These are phyloP conservation scores for Drosophila micromelanica DNA, from an alignment of 1,140 invertebrate species.

Conservation along the genomic window DNA sequence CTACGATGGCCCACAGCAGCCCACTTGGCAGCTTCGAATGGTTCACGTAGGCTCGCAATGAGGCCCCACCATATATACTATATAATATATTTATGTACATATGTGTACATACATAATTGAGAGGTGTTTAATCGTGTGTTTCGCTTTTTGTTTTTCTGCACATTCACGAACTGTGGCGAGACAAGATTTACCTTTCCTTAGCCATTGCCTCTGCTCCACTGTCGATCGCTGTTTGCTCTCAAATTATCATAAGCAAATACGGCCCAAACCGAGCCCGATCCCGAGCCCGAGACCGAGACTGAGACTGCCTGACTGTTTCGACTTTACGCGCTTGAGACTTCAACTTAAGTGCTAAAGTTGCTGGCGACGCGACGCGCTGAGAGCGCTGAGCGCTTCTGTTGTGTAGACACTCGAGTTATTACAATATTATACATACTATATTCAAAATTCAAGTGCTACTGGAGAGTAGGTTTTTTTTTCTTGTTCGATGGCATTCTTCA, in stretches of 20 bases:
- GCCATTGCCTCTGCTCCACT: constrained; percentile 32
- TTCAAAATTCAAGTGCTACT: constrained; percentile 78
- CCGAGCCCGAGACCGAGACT: constrained; percentile 16
- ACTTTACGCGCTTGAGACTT: constrained; percentile 68
- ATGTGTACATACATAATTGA: constrained; percentile 71
- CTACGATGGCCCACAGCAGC: constrained; percentile 42
- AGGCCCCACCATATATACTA: constrained; percentile 19
- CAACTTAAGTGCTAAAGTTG: constrained; percentile 78
- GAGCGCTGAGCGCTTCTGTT: constrained; percentile 74
- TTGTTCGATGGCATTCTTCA: constrained; percentile 12
- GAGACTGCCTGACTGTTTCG: constrained; percentile 45
- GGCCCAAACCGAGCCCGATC: constrained; percentile 38
- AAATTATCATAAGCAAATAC: constrained; percentile 84
- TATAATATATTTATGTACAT: constrained; percentile 11
- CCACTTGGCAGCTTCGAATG: constrained; percentile 70
- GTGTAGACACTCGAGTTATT: constrained; percentile 79
- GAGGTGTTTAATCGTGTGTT: constrained; percentile 84
- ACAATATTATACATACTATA: constrained; percentile 74
- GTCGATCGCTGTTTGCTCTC: constrained; percentile 80
- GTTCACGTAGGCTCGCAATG: constrained; percentile 33
- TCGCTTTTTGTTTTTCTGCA: constrained; percentile 73
- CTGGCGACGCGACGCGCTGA: constrained; percentile 80
- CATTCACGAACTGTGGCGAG: constrained; percentile 67
- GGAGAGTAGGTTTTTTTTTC: constrained; percentile 31
- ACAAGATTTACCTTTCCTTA: constrained; percentile 47